Conservation (phyloP, 2,113 vertebrate species). For the Corythoichthys haematopterus region DNA sequence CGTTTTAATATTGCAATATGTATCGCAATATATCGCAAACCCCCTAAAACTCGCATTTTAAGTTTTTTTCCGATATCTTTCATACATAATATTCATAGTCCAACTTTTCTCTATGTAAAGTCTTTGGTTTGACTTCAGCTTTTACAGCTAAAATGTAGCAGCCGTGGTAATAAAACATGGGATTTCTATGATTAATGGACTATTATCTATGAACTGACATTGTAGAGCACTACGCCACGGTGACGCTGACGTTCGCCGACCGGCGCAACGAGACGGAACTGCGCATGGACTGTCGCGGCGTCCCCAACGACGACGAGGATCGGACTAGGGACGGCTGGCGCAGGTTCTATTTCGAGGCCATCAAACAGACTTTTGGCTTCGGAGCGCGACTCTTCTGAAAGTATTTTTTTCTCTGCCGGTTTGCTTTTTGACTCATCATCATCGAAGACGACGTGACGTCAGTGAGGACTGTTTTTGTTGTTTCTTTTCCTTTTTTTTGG, state of each 20-base stretch:
- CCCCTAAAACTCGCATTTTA: too few species aligned
- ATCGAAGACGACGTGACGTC: background rate
- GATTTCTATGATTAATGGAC: too few species aligned
- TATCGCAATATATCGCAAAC: too few species aligned
- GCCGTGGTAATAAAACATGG: too few species aligned
- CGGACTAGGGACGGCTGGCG: constrained; percentile 91
- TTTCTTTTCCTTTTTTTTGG: constrained; percentile 36
- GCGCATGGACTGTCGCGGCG: constrained; percentile 82
- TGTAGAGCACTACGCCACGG: constrained; percentile 87
- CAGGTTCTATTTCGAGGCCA: constrained; percentile 92
- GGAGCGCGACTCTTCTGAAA: constrained; percentile 84
- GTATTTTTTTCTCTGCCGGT: background rate
- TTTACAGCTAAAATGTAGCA: too few species aligned
- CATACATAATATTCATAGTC: too few species aligned
- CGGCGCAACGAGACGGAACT: constrained; percentile 87
- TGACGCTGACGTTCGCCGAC: constrained; percentile 82
- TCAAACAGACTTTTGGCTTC: constrained; percentile 97
- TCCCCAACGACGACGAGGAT: constrained; percentile 88
- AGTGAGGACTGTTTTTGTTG: constrained; percentile 23
- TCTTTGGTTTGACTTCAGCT: too few species aligned
- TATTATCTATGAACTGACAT: too few species aligned
- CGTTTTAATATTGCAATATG: too few species aligned
- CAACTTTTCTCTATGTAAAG: too few species aligned
- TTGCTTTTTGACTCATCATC: constrained; percentile 16
- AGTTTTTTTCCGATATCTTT: too few species aligned